Evolutionary conservation across 64 coral and sea anemone species (phyloP), one percentile per base, ranked within the genome.

Genomic region (Platygyra sinensis): DNA sequence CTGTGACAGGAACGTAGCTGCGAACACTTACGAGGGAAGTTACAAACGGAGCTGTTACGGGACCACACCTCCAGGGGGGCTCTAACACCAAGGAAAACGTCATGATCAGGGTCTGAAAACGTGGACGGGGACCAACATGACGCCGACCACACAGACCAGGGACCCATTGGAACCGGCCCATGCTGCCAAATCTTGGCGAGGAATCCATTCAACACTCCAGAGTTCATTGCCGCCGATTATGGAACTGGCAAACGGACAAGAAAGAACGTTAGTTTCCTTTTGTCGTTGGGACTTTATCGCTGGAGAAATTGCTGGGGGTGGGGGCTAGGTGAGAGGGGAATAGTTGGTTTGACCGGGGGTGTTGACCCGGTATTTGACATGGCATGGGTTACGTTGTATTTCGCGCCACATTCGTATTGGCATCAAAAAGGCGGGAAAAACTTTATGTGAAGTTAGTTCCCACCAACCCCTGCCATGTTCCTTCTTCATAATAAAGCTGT

Each of bases 71-170:
- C 95, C 95, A 96, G 72, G 87, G 86, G 14, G 95, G 95, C 54
- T 96, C 95, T 30, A 96, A 80, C n/a, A 13, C 55, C 95, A 77
- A 96, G 89, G 84, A 96, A n/a, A n/a, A 96, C 4, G 95, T 88
- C 95, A 96, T 96, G 88, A 93, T 93, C 29, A 96, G 95, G 31
- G 95, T 90, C 74, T 96, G 95, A 62, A n/a, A 93, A 94, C 51
- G 95, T 96, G 18, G n/a, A 96, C 95, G 6, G 95, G 95, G 12
- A 96, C 80, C 72, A 96, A 28, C 81, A 96, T 94, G 25, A 90
- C 54, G 14, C 95, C 95, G 28, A 93, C 81, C 15, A 93, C 29
- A 36, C 79, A 76, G 15, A 96, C 95, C 63, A 96, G 50, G n/a
- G 2, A 52, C 62, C 95, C 95, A 96, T 54, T 96, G 95, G 62